Percentiles rank a stretch among this genome's conserved stretches.
Conservation (phyloP, 2,888 invertebrate species). For the Cephus pulcher region DNA sequence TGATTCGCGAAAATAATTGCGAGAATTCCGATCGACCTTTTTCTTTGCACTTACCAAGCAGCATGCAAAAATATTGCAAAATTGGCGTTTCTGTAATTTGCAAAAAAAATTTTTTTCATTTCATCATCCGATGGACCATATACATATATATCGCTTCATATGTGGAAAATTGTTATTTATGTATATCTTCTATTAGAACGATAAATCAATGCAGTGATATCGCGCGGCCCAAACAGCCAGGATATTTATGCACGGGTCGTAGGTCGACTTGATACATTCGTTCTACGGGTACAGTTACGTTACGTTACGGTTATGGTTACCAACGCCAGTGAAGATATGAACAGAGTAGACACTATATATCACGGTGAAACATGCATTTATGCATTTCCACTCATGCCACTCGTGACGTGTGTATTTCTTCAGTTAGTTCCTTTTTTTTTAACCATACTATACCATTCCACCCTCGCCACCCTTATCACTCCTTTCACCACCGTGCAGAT, state of each 20-base stretch:
- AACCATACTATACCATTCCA: not conserved
- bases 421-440: not conserved
- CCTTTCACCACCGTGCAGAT: not conserved
- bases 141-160: not conserved
- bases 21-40: not conserved
- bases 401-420: not conserved
- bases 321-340: not conserved
- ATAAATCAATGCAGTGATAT: slow-evolving; percentile 12
- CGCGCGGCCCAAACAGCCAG: slow-evolving; percentile 25
- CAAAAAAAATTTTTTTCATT: not conserved
- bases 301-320: not conserved
- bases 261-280: slow-evolving; percentile 5
- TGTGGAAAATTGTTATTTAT: not conserved
- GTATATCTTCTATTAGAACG: not conserved
- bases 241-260: slow-evolving; percentile 32
- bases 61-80: not conserved
- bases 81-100: not conserved
- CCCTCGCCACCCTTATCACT: not conserved
- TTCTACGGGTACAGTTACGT: not conserved
- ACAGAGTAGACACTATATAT: slow-evolving; percentile 15
- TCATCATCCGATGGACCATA: not conserved
- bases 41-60: not conserved
- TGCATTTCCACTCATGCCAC: not conserved
- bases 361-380: slow-evolving; percentile 17
- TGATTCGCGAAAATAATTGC: not conserved